phyloP scores from a whole-genome alignment of 2,113 vertebrate species.

The Corythoichthys haematopterus region DNA sequence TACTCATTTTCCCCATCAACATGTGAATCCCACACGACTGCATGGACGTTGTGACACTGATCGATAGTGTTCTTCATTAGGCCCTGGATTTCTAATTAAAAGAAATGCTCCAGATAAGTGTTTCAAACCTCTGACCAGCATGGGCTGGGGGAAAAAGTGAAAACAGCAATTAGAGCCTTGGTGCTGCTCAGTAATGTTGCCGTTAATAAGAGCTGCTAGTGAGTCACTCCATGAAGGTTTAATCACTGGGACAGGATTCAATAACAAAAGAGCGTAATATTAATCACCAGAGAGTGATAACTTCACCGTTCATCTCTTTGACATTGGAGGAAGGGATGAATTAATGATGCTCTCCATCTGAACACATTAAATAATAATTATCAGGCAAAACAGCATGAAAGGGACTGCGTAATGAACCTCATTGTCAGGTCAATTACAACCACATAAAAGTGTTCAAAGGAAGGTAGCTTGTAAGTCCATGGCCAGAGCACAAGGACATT shows the following conservation, averaged over 20 bases:
- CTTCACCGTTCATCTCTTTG: conserved; percentile 73
- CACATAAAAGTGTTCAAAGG: conserved; percentile 66
- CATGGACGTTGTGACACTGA: conserved; percentile 56
- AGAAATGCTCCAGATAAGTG: conserved; percentile 72
- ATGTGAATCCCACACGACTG: conserved; percentile 55
- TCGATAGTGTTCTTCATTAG: conserved; percentile 70
- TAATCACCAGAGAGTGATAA: conserved; percentile 71
- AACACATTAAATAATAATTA: conserved; percentile 75
- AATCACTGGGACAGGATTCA: conserved; percentile 74
- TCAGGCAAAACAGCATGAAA: conserved; percentile 75
- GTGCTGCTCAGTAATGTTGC: conserved; percentile 66
- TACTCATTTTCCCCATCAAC: conserved; percentile 58
- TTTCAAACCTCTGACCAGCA: conserved; percentile 51
- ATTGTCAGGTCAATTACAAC: conserved; percentile 73
- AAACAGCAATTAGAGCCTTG: conserved; percentile 69
- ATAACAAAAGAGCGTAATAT: conserved; percentile 73
- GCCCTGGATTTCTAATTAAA: conserved; percentile 73
- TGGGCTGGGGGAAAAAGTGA: conserved; percentile 61
- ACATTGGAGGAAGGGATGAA: conserved; percentile 75
- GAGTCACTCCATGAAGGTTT: conserved; percentile 71
- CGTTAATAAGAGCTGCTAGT: conserved; percentile 68
- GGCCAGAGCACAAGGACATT: conserved; percentile 52
- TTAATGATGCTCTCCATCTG: conserved; percentile 74
- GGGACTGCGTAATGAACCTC: conserved; percentile 71
- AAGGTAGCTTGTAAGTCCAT: conserved; percentile 58